These are phyloP conservation scores for Pyrocephalus nanus DNA, from an alignment of 2,797 vertebrate species.

Conservation along the genomic window DNA sequence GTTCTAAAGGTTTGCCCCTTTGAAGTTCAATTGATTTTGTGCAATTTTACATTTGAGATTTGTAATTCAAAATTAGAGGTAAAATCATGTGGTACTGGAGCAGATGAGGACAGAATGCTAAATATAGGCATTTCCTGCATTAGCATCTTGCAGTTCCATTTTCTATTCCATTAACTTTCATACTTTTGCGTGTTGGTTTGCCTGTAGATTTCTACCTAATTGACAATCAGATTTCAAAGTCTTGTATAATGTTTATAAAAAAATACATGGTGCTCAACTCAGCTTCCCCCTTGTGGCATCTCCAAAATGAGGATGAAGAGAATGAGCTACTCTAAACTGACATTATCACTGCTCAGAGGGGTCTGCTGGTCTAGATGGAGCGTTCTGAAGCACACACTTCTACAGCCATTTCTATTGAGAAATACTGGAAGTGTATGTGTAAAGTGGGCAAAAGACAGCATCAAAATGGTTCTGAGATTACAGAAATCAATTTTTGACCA, in stretches of 20 bases:
- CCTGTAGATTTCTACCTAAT: neutral
- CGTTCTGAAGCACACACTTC: neutral
- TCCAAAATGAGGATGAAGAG: neutral
- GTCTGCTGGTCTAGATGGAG: neutral
- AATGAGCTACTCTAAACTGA: neutral
- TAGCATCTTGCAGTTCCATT: neutral
- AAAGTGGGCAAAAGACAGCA: neutral
- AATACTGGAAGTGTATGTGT: neutral
- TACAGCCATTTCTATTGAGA: neutral
- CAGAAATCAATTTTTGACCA: neutral
- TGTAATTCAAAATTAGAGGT: neutral
- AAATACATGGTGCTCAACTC: neutral
- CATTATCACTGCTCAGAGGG: neutral
- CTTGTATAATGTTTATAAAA: neutral
- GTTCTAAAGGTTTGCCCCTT: neutral
- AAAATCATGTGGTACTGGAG: neutral
- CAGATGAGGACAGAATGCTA: neutral
- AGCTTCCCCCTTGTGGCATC: neutral
- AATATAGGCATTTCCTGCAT: neutral
- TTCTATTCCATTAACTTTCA: constrained; percentile 18
- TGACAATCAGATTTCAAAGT: neutral
- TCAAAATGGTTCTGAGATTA: neutral
- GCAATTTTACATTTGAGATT: neutral
- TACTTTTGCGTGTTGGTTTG: neutral
- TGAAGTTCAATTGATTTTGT: neutral